These are phyloP conservation scores for Elaphurus davidianus DNA, from an alignment of 2,113 vertebrate genomes.

Conservation along the genomic window DNA sequence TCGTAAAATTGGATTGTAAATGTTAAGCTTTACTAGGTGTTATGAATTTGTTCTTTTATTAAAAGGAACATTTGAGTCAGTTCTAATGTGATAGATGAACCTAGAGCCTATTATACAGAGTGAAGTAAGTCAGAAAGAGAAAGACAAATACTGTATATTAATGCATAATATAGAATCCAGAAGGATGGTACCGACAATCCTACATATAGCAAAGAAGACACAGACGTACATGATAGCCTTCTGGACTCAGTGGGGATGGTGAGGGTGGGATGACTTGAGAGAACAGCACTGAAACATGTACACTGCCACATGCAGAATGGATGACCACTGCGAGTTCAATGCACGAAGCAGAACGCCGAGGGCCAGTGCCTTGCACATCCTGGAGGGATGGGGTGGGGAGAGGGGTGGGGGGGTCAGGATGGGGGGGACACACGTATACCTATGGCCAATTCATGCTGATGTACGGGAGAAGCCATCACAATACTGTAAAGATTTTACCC, in stretches of 20 bases:
- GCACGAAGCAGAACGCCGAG: not conserved
- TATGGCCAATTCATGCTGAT: not conserved
- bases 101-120: not conserved
- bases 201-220: not conserved
- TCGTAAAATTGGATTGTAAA: not conserved
- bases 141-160: not conserved
- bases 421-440: not conserved
- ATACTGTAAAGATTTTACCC: not conserved
- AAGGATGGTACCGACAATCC: not conserved
- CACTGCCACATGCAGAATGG: not conserved
- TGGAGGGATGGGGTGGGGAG: not conserved
- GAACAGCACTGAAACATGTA: not conserved
- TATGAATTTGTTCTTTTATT: not conserved
- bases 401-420: rapidly evolving
- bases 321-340: not conserved
- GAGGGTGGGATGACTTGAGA: not conserved
- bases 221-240: not conserved
- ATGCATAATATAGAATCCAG: not conserved
- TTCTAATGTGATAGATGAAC: not conserved
- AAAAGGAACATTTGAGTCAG: not conserved
- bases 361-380: not conserved
- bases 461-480: not conserved
- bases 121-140: not conserved
- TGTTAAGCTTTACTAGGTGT: not conserved
- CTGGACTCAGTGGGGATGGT: not conserved